A percentile compares a stretch with the other conserved stretches of the same genome.
These are phyloP conservation scores for Drosophila mayri DNA, from an alignment of 1,140 invertebrate genomes.

Conservation along the genomic window DNA sequence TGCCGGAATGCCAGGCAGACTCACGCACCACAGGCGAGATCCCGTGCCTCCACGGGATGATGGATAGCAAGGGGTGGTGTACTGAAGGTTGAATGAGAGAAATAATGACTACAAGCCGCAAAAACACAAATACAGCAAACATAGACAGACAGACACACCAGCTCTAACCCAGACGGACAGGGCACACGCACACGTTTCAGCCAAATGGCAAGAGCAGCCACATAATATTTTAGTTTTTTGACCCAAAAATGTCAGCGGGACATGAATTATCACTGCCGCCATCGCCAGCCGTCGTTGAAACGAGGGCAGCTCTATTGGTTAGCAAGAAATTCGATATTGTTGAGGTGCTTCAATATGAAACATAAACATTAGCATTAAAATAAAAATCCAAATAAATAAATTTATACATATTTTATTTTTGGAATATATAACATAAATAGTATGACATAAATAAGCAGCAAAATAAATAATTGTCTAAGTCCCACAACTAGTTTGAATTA, in stretches of 20 bases:
- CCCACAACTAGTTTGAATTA: background rate
- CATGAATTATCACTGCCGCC: slow-evolving; percentile 80
- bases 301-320: slow-evolving; percentile 25
- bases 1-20: slow-evolving; percentile 63
- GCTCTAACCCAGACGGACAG: slow-evolving; percentile 8
- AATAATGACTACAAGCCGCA: slow-evolving; percentile 78
- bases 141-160: slow-evolving; percentile 19
- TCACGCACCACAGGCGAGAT: slow-evolving; percentile 25
- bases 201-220: slow-evolving; percentile 49
- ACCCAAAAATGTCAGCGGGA: slow-evolving; percentile 82
- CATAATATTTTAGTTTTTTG: slow-evolving; percentile 84
- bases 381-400: too few species aligned
- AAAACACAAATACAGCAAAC: slow-evolving; percentile 59
- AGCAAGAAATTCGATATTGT: background rate
- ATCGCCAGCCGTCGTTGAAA: slow-evolving; percentile 55
- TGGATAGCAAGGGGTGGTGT: slow-evolving; percentile 22
- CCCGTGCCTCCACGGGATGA: slow-evolving; percentile 9
- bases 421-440: background rate
- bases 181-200: slow-evolving; percentile 22
- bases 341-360: background rate
- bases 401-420: too few species aligned
- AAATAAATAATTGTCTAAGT: background rate
- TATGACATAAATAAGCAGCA: background rate
- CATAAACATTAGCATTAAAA: too few species aligned
- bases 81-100: slow-evolving; percentile 41